A percentile compares a stretch with the other conserved stretches of the same genome.
phyloP scores from a whole-genome alignment of 2,113 vertebrate species.

The Antechinus flavipes region DNA sequence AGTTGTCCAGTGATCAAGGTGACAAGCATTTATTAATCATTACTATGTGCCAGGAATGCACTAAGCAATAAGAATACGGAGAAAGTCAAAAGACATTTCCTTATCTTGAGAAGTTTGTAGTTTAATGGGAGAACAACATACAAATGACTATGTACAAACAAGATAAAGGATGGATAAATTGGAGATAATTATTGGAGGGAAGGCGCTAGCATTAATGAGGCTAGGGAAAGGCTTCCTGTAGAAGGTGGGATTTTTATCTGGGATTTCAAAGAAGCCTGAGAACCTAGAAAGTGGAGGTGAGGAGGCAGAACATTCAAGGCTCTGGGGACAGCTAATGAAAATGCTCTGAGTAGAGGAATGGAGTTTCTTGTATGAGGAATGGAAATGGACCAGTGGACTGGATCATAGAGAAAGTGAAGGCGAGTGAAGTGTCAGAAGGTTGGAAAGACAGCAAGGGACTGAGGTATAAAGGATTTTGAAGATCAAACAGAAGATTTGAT shows the following conservation, averaged over 20 bases:
- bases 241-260: background rate
- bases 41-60: background rate
- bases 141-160: background rate
- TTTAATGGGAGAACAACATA: background rate
- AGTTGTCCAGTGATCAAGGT: background rate
- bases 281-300: background rate
- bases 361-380: background rate
- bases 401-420: background rate
- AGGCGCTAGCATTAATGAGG: background rate
- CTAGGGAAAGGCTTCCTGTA: background rate
- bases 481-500: background rate
- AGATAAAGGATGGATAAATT: background rate
- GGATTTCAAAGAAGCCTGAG: background rate
- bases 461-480: background rate
- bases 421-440: background rate
- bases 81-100: background rate
- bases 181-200: background rate
- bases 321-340: background rate
- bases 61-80: background rate
- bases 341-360: background rate
- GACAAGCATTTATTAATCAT: background rate
- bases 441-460: background rate
- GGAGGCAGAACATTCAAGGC: background rate
- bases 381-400: background rate
- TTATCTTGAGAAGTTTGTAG: background rate